Base-by-base conservation (phyloP, 2,113 vertebrate genomes). In the Marcusenius ussheri region DNA sequence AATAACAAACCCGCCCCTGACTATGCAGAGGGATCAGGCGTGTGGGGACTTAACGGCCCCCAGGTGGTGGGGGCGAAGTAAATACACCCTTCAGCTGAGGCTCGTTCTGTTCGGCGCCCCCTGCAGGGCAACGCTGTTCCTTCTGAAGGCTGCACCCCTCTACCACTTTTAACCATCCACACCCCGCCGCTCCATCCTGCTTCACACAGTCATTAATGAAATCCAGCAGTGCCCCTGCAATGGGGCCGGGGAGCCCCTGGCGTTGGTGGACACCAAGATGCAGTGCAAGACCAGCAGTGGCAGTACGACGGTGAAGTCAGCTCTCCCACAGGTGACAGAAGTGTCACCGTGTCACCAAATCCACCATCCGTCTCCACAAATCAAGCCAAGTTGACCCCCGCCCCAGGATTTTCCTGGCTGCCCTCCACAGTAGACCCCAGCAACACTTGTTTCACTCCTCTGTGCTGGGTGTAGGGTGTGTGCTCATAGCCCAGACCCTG, bases 391-490 rank as follows among this genome's bases (percentile, higher is more conserved):
- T 58, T 24, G 56, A 24, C 92, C 90, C 90, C 93, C 93, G 93
- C 94, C 95, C 95, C 94, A 96, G 95, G 94, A 95, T 96, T 96
- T 96, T 95, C 96, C 96, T 96, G 97, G 97, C 97, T 95, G 95
- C 95, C 97, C 93, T 93, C 95, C 95, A 92, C 91, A 96, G 95
- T 94, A 94, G 96, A 96, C 96, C 97, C 95, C 92, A 94, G 96
- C 97, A 97, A 97, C 96, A 97, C 97, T 96, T 96, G 96, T 96
- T 96, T 97, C 95, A 94, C 96, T 96, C 95, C 94, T 92, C 91
- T 77, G 94, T 93, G 91, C 93, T 95, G 92, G 93, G 93, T 95
- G 91, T 94, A 95, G 94, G 96, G 94, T 93, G 93, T 93, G 94
- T 89, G 93, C 92, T 93, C 95, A 94, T 92, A 92, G 92, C 74